These are phyloP conservation scores for Ictalurus punctatus DNA, from an alignment of 2,113 vertebrate genomes.

Conservation along the genomic window DNA sequence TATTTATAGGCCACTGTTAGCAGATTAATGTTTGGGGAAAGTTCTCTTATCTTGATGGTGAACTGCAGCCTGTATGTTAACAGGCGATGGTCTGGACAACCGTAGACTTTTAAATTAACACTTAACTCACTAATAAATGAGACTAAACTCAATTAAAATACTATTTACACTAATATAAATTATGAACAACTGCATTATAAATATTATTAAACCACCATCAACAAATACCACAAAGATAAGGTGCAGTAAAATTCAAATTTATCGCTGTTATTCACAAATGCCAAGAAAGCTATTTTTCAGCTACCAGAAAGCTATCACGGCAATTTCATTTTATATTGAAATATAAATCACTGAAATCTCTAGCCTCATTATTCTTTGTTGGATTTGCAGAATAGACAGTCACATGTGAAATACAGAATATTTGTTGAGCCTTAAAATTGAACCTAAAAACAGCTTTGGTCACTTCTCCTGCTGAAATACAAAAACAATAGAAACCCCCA, in stretches of 20 bases:
- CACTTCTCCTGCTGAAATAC: too few relatives aligned
- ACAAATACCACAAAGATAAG: too few relatives aligned
- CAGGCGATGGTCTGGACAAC: not conserved
- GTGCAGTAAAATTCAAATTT: too few relatives aligned
- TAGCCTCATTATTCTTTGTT: not conserved
- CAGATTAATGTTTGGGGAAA: not conserved
- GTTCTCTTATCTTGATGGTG: not conserved
- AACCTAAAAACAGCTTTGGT: not conserved
- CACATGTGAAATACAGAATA: not conserved
- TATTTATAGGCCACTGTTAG: not conserved
- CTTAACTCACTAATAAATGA: not conserved
- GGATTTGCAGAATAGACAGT: not conserved
- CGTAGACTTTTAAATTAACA: not conserved
- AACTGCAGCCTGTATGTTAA: not conserved
- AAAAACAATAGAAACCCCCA: too few relatives aligned
- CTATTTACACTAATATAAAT: not conserved
- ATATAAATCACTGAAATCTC: not conserved
- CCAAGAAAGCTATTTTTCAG: too few relatives aligned
- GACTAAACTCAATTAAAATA: not conserved
- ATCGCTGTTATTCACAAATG: too few relatives aligned
- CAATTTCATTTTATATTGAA: not conserved
- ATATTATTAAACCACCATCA: too few relatives aligned
- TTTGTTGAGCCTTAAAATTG: not conserved
- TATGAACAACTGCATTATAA: not conserved
- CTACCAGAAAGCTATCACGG: too few relatives aligned